Percentiles rank a stretch among this genome's conserved stretches.
Evolutionary conservation across 2,888 invertebrate genomes (phyloP).

Genomic region (Conistra vaccinii): DNA sequence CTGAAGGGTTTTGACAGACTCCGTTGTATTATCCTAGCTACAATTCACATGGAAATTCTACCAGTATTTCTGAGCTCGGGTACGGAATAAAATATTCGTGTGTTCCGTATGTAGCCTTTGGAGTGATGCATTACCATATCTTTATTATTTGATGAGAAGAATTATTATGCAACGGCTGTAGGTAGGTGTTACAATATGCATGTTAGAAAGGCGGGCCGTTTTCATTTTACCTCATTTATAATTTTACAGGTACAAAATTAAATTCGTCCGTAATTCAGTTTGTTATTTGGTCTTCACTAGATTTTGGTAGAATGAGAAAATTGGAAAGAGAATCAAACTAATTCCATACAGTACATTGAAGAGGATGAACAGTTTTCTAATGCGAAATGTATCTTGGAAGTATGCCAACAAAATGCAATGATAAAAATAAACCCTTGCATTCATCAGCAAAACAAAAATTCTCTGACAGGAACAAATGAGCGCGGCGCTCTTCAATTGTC

Average conservation of each 20-base stretch:
- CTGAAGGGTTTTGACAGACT: conserved; percentile 76
- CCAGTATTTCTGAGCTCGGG: conserved; percentile 63
- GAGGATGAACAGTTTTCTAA: conserved; percentile 8
- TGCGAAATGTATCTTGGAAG: conserved; percentile 26
- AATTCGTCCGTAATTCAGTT: not conserved
- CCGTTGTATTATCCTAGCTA: conserved; percentile 73
- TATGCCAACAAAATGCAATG: conserved; percentile 32
- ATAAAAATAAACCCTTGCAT: conserved; percentile 24
- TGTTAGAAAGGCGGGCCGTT: conserved; percentile 21
- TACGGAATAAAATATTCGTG: conserved; percentile 67
- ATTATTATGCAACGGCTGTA: conserved; percentile 57
- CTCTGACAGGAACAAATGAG: conserved; percentile 39
- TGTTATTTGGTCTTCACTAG: not conserved
- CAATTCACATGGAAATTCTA: conserved; percentile 78
- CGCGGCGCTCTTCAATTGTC: conserved; percentile 50
- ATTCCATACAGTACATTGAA: not conserved
- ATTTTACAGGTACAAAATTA: conserved; percentile 17
- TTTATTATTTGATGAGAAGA: conserved; percentile 66
- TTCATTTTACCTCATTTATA: conserved; percentile 22
- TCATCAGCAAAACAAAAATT: conserved; percentile 43
- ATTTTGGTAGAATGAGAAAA: not conserved
- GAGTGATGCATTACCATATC: conserved; percentile 67
- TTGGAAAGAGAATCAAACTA: not conserved
- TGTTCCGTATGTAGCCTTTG: conserved; percentile 51
- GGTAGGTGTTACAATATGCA: conserved; percentile 47